phyloP scores from a whole-genome alignment of 2,113 vertebrate genomes.

The Platichthys flesus region DNA sequence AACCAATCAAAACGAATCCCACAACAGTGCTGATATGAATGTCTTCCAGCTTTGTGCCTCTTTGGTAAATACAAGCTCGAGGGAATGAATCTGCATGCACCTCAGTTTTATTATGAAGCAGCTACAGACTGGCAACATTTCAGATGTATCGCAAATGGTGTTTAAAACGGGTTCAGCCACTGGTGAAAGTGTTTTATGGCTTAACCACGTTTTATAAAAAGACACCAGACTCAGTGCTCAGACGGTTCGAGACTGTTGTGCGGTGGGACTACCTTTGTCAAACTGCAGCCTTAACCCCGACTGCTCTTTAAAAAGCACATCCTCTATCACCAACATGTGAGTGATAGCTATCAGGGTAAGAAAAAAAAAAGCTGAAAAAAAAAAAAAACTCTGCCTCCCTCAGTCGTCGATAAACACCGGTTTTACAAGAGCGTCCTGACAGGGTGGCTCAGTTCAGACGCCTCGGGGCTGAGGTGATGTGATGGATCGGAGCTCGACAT shows the following conservation, averaged over 20 bases:
- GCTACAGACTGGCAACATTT: background rate
- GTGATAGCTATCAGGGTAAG: constrained; percentile 33
- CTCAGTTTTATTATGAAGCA: background rate
- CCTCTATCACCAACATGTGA: constrained; percentile 22
- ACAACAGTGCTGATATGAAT: background rate
- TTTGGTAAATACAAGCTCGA: background rate
- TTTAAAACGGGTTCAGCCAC: background rate
- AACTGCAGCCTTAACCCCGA: background rate
- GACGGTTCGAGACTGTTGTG: too few relatives aligned
- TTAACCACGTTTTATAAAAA: background rate
- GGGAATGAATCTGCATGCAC: background rate
- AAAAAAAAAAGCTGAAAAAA: background rate
- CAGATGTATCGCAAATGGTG: background rate
- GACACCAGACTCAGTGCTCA: background rate
- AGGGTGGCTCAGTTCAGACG: background rate
- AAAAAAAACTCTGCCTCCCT: too few relatives aligned
- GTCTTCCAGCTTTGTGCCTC: background rate
- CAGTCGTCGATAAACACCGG: background rate
- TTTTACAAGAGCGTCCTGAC: background rate
- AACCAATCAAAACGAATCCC: background rate
- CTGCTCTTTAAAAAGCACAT: constrained; percentile 28
- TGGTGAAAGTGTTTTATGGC: too few relatives aligned
- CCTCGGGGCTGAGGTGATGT: background rate
- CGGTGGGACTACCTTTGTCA: background rate
- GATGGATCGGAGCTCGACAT: constrained; percentile 21